A percentile compares a stretch with the other conserved stretches of the same genome.
Conservation (phyloP, 1,140 invertebrate species). For the Lasaia peninsularis region DNA sequence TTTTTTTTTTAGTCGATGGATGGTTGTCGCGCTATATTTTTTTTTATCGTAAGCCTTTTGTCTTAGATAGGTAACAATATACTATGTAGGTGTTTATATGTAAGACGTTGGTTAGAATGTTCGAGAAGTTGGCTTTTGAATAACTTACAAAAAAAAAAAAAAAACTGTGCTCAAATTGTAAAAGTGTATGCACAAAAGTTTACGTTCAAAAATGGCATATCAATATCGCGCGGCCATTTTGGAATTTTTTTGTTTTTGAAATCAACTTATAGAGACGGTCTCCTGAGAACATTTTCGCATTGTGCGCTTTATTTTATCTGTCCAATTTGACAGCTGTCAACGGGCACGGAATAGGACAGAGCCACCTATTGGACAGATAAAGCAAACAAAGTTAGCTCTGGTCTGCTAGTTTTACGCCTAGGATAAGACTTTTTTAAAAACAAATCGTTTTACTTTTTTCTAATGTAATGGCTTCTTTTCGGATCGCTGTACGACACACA, state of each 20-base stretch:
- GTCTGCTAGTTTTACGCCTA: constrained; percentile 67
- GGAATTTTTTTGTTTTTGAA: constrained; percentile 15
- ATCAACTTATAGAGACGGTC: constrained; percentile 19
- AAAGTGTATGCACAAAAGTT: constrained; percentile 8
- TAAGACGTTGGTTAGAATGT: constrained; percentile 40
- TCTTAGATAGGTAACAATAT: constrained; percentile 66
- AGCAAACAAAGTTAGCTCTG: constrained; percentile 48
- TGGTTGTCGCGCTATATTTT: constrained; percentile 54
- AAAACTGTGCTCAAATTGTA: constrained; percentile 16
- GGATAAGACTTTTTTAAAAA: constrained; percentile 72
- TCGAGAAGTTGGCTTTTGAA: constrained; percentile 12
- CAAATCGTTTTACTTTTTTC: constrained; percentile 51
- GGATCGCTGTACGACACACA: constrained; percentile 49
- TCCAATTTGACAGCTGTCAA: constrained; percentile 23
- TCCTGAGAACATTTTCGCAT: constrained; percentile 24
- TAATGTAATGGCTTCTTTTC: constrained; percentile 71
- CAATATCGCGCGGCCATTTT: constrained; percentile 22
- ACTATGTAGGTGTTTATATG: constrained; percentile 65
- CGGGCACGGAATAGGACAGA: constrained; percentile 15
- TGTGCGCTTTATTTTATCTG: constrained; percentile 39
- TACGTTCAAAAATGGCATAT: constrained; percentile 23
- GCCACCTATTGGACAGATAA: constrained; percentile 46
- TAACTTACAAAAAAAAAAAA: not conserved
- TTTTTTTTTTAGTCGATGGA: constrained; percentile 47
- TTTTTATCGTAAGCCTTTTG: constrained; percentile 57